Evolutionary conservation across 2,888 invertebrate genomes (phyloP).

Genomic region (Stenotaenia linearis): DNA sequence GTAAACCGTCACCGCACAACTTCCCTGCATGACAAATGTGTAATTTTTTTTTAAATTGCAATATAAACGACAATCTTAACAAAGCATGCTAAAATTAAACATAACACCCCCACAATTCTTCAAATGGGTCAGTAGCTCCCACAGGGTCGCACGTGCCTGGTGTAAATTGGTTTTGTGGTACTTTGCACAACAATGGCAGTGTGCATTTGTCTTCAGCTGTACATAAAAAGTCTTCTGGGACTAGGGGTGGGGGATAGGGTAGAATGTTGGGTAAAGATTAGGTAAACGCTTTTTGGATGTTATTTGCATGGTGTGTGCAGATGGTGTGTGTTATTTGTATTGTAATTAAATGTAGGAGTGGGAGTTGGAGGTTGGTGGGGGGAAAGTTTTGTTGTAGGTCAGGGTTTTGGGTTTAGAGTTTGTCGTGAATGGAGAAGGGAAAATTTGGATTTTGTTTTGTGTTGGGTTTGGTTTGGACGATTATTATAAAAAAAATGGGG

Average conservation of each 20-base stretch:
- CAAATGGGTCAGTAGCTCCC: neutral
- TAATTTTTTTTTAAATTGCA: no score
- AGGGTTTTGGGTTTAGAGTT: neutral
- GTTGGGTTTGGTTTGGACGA: neutral
- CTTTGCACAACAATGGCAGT: neutral
- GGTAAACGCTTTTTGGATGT: neutral
- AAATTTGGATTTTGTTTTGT: neutral
- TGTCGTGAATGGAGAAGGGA: neutral
- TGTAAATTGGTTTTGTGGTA: neutral
- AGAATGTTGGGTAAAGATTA: neutral
- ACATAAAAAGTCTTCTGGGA: no score
- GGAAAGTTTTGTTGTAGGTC: neutral
- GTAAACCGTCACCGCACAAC: no score
- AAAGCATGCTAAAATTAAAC: no score
- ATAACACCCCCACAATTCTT: conserved; percentile 3
- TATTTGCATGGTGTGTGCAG: neutral
- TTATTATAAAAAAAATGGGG: neutral
- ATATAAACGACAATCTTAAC: no score
- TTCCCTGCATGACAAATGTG: no score
- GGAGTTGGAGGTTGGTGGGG: neutral
- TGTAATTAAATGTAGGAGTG: neutral
- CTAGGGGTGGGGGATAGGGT: neutral
- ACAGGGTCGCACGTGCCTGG: neutral
- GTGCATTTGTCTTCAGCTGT: neutral
- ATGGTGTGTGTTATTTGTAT: conserved; percentile 1